These are phyloP conservation scores for Acutogordius australiensis DNA, from an alignment of 2,888 invertebrate species.

Conservation along the genomic window DNA sequence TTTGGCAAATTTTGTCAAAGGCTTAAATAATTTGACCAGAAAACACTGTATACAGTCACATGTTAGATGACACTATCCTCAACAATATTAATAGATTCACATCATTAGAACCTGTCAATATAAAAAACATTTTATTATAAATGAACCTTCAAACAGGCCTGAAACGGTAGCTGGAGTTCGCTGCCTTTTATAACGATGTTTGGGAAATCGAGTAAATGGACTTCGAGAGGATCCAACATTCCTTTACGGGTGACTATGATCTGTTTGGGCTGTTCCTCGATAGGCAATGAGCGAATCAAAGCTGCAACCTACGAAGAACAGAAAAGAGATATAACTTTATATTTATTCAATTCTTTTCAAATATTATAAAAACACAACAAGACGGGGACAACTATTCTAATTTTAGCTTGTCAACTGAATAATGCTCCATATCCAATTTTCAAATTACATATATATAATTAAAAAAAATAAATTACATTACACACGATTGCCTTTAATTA, in stretches of 20 bases:
- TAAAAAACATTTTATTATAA: neutral
- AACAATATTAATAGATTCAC: neutral
- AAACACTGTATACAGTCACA: neutral
- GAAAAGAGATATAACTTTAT: neutral
- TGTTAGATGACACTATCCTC: neutral
- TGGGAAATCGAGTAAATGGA: constrained; percentile 89
- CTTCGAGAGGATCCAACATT: constrained; percentile 95
- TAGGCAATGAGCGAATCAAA: constrained; percentile 80
- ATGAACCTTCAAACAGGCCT: constrained; percentile 64
- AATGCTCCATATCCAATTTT: too few relatives aligned
- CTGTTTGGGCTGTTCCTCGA: constrained; percentile 97
- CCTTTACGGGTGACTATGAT: constrained; percentile 98
- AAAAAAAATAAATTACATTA: too few relatives aligned
- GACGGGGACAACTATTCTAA: too few relatives aligned
- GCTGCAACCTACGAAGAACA: constrained; percentile 34
- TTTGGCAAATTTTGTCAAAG: too few relatives aligned
- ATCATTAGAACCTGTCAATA: neutral
- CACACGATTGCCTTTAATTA: too few relatives aligned
- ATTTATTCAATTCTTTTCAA: too few relatives aligned
- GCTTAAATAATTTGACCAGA: too few relatives aligned
- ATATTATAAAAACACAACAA: too few relatives aligned
- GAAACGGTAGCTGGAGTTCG: constrained; percentile 87
- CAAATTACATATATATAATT: too few relatives aligned
- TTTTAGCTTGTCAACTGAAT: too few relatives aligned
- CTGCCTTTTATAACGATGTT: constrained; percentile 99